Evolutionary conservation across 2,888 invertebrate genomes (phyloP).

Genomic region (Diaprepes abbreviatus): DNA sequence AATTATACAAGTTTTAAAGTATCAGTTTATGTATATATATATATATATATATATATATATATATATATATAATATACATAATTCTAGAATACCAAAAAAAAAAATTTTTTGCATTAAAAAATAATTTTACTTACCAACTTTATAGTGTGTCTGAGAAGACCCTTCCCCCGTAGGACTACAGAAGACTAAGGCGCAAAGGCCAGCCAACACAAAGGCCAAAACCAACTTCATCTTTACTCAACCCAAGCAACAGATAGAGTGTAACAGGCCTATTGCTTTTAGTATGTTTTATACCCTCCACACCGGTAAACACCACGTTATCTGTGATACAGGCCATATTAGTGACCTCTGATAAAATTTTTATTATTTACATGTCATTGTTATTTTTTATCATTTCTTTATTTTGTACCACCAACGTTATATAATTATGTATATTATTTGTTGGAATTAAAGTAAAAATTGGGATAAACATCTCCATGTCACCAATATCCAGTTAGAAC

Average conservation of each 20-base stretch:
- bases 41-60: too few species aligned
- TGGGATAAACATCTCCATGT: too few species aligned
- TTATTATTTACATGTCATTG: background rate
- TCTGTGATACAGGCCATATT: slow-evolving; percentile 3
- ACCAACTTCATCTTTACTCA: slow-evolving; percentile 44
- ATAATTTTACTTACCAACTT: slow-evolving; percentile 69
- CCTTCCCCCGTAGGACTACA: slow-evolving; percentile 65
- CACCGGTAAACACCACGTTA: background rate
- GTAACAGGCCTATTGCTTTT: background rate
- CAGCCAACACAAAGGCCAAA: slow-evolving; percentile 52
- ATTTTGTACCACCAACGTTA: too few species aligned
- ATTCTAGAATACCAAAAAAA: too few species aligned
- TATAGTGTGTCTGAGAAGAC: slow-evolving; percentile 60
- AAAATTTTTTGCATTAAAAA: too few species aligned
- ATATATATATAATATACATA: too few species aligned
- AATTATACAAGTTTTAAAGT: too few species aligned
- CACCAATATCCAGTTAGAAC: too few species aligned
- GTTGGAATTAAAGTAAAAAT: too few species aligned
- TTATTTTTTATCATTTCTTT: too few species aligned
- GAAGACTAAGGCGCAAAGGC: slow-evolving; percentile 58
- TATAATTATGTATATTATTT: too few species aligned
- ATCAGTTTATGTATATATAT: too few species aligned
- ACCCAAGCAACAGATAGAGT: slow-evolving; percentile 10
- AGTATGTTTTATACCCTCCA: slow-evolving; percentile 29
- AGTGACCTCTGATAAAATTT: slow-evolving; percentile 43